Percentiles rank a stretch among this genome's conserved stretches.
phyloP scores from a whole-genome alignment of 2,113 vertebrate genomes.

The Patagioenas fasciata region DNA sequence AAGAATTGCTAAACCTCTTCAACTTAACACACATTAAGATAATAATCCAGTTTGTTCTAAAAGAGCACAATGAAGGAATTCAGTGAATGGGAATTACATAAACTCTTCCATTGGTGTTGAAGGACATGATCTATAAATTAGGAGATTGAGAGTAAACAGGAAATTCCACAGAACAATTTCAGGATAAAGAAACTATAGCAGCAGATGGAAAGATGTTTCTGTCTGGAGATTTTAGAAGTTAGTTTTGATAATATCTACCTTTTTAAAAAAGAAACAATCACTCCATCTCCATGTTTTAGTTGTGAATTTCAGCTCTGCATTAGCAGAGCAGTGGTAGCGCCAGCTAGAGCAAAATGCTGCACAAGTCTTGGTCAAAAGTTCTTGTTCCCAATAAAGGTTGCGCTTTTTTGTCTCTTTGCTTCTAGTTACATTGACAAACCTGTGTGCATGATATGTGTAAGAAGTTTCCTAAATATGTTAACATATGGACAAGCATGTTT shows the following conservation, averaged over 20 bases:
- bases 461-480: background rate
- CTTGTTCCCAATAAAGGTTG: background rate
- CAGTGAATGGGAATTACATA: slow-evolving; percentile 49
- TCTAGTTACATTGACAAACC: background rate
- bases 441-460: background rate
- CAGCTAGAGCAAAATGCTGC: background rate
- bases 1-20: background rate
- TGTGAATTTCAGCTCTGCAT: background rate
- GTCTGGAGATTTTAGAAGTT: slow-evolving; percentile 38
- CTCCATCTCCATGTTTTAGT: background rate
- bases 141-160: slow-evolving; percentile 68
- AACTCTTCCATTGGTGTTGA: slow-evolving; percentile 39
- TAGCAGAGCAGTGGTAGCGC: background rate
- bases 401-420: background rate
- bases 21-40: slow-evolving; percentile 30
- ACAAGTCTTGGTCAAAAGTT: background rate
- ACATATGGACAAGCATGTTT: background rate
- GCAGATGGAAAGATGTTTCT: slow-evolving; percentile 68
- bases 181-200: slow-evolving; percentile 69
- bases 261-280: background rate
- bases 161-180: slow-evolving; percentile 75
- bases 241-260: slow-evolving; percentile 49
- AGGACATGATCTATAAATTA: slow-evolving; percentile 70
- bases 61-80: slow-evolving; percentile 35
- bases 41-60: slow-evolving; percentile 33